Percentiles rank a stretch among this genome's conserved stretches.
Evolutionary conservation across 2,113 vertebrate genomes (phyloP).

Genomic region (Arizona elegans): DNA sequence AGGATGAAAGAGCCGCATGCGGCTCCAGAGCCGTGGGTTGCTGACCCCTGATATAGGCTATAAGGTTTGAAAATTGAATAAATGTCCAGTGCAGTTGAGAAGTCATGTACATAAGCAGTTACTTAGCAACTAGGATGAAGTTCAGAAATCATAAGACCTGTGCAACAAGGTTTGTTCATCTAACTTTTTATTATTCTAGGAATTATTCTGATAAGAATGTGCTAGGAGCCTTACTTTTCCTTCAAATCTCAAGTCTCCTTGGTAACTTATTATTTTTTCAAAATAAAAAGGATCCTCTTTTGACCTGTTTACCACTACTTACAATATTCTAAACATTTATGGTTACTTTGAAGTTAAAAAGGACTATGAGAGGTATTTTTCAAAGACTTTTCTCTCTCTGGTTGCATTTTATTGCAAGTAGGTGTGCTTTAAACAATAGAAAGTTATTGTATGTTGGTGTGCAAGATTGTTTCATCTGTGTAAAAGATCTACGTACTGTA

Average conservation of each 20-base stretch:
- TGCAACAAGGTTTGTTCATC: not conserved
- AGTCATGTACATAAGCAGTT: not conserved
- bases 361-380: not conserved
- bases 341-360: not conserved
- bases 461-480: not conserved
- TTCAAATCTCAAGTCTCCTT: not conserved
- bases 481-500: not conserved
- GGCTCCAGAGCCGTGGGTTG: too few species aligned
- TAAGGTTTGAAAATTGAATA: not conserved
- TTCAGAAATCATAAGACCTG: not conserved
- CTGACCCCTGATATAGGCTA: not conserved
- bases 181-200: not conserved
- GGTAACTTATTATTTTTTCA: not conserved
- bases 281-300: not conserved
- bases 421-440: not conserved
- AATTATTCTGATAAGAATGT: not conserved
- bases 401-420: not conserved
- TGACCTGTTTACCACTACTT: not conserved
- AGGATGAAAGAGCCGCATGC: too few species aligned
- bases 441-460: not conserved
- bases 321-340: not conserved
- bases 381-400: not conserved
- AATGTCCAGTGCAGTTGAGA: not conserved
- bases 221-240: not conserved
- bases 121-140: not conserved